Conservation (phyloP, 2,113 vertebrate species). For the Callorhinus ursinus region DNA sequence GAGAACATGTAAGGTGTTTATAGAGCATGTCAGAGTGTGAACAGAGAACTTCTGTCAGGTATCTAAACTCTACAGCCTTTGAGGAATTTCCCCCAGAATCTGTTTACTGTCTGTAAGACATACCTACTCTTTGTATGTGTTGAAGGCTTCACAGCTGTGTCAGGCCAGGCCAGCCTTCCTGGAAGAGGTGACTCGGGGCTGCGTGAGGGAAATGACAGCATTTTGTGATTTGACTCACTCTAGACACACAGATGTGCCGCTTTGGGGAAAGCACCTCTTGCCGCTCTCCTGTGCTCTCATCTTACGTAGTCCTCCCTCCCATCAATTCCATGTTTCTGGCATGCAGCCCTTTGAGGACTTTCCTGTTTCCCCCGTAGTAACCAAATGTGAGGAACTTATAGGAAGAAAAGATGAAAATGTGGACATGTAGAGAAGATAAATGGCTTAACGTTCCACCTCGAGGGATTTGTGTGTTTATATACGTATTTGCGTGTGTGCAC, state of each 20-base stretch:
- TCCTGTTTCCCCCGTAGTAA: neutral
- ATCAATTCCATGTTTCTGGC: neutral
- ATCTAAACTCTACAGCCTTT: neutral
- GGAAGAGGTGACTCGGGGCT: neutral
- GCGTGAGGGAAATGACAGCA: neutral
- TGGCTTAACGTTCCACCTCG: neutral
- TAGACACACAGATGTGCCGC: neutral
- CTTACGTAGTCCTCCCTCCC: neutral
- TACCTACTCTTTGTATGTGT: neutral
- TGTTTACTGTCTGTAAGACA: neutral
- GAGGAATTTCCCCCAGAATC: neutral
- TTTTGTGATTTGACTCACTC: neutral
- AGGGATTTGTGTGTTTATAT: neutral
- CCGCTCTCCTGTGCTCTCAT: neutral
- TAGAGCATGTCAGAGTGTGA: conserved; percentile 56
- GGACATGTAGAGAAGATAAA: neutral
- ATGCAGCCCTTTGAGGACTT: neutral
- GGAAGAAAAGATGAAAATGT: neutral
- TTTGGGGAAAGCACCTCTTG: neutral
- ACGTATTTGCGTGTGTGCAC: neutral
- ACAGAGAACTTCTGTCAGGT: neutral
- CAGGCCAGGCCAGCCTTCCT: neutral
- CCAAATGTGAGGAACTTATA: neutral
- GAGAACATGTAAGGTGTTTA: conserved; percentile 53
- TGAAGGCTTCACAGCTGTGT: neutral